Base-by-base conservation (phyloP, 2,797 vertebrate species). In the Yasuhikotakia modesta region DNA sequence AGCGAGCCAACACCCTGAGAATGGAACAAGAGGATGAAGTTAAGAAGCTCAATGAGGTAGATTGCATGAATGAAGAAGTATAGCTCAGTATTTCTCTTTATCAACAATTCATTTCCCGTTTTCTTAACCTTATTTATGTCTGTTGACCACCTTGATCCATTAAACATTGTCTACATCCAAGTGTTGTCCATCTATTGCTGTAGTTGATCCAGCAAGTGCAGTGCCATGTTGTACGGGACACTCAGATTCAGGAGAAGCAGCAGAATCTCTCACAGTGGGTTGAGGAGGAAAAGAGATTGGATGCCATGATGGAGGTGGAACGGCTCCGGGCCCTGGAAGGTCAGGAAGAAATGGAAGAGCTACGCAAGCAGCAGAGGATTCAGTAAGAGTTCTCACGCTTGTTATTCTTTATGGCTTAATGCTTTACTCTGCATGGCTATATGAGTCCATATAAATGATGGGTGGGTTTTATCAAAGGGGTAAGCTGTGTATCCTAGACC, bases 11-110 rank as follows among this genome's bases (percentile, higher is more conserved):
- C 21, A 77, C 85, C 14, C 85, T 95, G 70, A 93, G 90, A 70
- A 85, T 94, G 91, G 96, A 98, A 85, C 94, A 96, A 83, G 96
- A 96, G 48, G 95, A 96, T 0, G 96, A 97, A 82, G 90, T 98
- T 73, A 95, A 92, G 87, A 76, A 85, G 21, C 91, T 97, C 70
- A 95, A 89, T 16, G 86, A 94, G 93, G 97, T 96, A 16, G 43
- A 17, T 12, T 79, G 19, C 5, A 27, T 7, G 4, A 21, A 16
- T 6, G 5, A 13, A 24, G 12, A 13, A 14, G 1, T 4, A 55
- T 39, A n/a, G 14, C 24, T 22, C 17, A 12, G 5, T 21, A 70
- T 13, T 16, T 22, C 35, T 64, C 8, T 66, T n/a, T 53, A 19
- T 53, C n/a, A 53, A 53, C 48, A 53, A 3, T 39, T 53, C 57